Evolutionary conservation across 2,888 invertebrate genomes (phyloP).

Genomic region (Cephus spinipes): DNA sequence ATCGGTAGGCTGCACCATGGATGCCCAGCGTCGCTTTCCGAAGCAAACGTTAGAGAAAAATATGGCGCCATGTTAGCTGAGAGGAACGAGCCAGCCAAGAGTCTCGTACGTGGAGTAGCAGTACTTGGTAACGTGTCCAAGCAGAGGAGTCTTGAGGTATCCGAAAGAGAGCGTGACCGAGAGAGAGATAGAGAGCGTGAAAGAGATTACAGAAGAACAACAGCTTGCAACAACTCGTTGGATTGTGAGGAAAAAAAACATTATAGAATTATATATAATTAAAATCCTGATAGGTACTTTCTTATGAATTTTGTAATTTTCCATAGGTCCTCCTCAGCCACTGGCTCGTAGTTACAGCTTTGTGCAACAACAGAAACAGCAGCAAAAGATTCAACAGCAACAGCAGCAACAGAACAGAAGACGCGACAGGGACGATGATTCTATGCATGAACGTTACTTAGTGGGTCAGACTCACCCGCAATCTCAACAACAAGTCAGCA

Average conservation of each 20-base stretch:
- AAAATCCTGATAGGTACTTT: background rate
- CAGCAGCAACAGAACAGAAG: conserved; percentile 54
- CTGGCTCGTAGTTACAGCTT: conserved; percentile 73
- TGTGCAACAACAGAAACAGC: conserved; percentile 61
- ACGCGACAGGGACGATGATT: conserved; percentile 78
- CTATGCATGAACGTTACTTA: conserved; percentile 85
- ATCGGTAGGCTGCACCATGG: conserved; percentile 54
- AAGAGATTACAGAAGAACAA: conserved; percentile 59
- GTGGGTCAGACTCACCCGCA: conserved; percentile 60
- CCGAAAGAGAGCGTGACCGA: conserved; percentile 64
- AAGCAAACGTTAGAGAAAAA: conserved; percentile 58
- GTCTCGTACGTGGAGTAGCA: conserved; percentile 56
- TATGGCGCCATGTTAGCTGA: conserved; percentile 53
- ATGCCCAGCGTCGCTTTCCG: conserved; percentile 58
- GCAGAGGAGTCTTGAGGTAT: conserved; percentile 69
- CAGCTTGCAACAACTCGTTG: conserved; percentile 64
- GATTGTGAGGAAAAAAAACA: conserved; percentile 45
- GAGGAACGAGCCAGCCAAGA: conserved; percentile 62
- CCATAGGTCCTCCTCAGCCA: conserved; percentile 64
- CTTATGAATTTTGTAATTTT: background rate
- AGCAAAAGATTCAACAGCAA: conserved; percentile 63
- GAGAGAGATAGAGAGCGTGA: conserved; percentile 53
- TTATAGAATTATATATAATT: background rate
- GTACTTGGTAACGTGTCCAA: conserved; percentile 59
- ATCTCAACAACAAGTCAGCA: conserved; percentile 57